Evolutionary conservation across 2,888 invertebrate genomes (phyloP).

Genomic region (Dasypolia templi): DNA sequence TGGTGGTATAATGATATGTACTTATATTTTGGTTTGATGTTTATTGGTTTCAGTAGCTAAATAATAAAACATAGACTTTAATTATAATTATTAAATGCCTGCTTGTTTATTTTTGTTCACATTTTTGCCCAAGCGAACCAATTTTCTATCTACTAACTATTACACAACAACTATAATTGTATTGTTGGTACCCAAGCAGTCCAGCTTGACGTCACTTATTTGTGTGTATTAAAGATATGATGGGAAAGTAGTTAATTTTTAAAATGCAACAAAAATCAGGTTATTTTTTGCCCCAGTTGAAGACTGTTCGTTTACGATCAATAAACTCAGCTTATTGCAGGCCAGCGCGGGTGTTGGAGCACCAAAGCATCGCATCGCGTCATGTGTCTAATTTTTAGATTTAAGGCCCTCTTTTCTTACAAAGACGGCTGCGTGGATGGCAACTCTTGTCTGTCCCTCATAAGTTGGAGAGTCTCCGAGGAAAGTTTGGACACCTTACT

Average conservation of each 20-base stretch:
- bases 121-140: not conserved
- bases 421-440: no score
- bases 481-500: no score
- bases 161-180: not conserved
- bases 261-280: not conserved
- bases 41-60: conserved; percentile 42
- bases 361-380: no score
- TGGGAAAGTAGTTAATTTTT: no score
- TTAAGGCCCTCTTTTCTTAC: no score
- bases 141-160: not conserved
- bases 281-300: not conserved
- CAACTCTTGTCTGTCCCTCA: no score
- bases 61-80: conserved; percentile 21
- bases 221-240: not conserved
- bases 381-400: no score
- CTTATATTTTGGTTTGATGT: conserved; percentile 46
- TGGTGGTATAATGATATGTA: conserved; percentile 35
- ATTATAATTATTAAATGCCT: conserved; percentile 1
- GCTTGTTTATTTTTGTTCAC: not conserved
- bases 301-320: not conserved
- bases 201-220: not conserved
- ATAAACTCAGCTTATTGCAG: not conserved
- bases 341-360: no score
- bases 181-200: not conserved
- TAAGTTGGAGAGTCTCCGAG: no score